Evolutionary conservation across 2,888 invertebrate species (phyloP), one percentile per base, ranked within the genome.

Genomic region (Drosophila multiciliata): DNA sequence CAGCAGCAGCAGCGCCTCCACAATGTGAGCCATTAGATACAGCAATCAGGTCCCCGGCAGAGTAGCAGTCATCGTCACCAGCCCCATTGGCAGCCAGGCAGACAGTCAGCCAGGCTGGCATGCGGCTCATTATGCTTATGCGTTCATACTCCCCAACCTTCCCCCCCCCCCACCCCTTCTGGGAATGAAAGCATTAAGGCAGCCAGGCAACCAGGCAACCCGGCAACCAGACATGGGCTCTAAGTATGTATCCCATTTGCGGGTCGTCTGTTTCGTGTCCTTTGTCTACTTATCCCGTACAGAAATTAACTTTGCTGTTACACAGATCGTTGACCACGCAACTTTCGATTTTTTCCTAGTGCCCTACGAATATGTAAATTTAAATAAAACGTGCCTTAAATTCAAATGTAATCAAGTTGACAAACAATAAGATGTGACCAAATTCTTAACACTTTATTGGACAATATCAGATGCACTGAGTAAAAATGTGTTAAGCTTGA

Each of bases 91-190:
- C 54, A 62, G 54, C 8, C 53, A 20, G 45, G 48, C 29, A 45
- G 20, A 1, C 23, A 36, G 36, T 5, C 12, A 20, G 12, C 29
- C 57, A 49, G 59, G 40, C 66, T 58, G 70, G 40, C 35, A 59
- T 62, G 69, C 68, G 75, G 87, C 87, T 83, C 83, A 87, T 83
- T 87, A 87, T 84, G 59, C 66, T 73, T 78, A 73, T 78, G 78
- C 68, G 63, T 76, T 55, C 45, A 49, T 33, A 42, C 54, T 45
- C 32, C 36, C 20, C 9, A n/a, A n/a, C n/a, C n/a, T n/a, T n/a
- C 61, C 17, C 4, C 36, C 26, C 26, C 5, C 5, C 5, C 5
- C 26, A 26, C 26, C 26, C 29, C 40, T 40, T 8, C 33, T 45
- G 23, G 26, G 54, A 26, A 7, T 38, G 54, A 38, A 55, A 55